Base-by-base conservation (phyloP, 1,140 invertebrate species). In the Dinothrombium tinctorium region DNA sequence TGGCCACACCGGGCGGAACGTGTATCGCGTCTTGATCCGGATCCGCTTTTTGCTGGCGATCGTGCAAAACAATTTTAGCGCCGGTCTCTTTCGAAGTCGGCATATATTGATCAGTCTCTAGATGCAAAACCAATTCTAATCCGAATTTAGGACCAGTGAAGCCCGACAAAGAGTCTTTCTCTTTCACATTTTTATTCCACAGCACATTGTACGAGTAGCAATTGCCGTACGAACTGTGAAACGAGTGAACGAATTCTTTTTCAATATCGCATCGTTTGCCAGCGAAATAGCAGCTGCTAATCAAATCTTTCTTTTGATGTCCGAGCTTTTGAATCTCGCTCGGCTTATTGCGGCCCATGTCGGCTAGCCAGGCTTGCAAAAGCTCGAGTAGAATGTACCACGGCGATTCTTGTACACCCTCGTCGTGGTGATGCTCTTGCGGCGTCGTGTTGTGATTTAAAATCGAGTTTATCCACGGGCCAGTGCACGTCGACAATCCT, bases 41-140 rank as follows among this genome's bases (percentile, higher is more conserved):
- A 37, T 47, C 46, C 9, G 43, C 46, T 15, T 32, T 31, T 23
- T 40, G 26, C 2, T 7, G 20, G 12, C 17, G 15, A 33, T 31
- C 39, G n/a, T 32, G 39, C 6, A 31, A 22, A 1, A 32, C 33
- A 20, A 61, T 49, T 25, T 55, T 49, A 0, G 55, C 50, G 9
- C 58, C 59, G 12, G 40, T 32, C 37, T 54, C 55, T 3, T 48
- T 48, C 7, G 54, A 50, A 11, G 50, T 49, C 0, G 52, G 41
- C 14, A 60, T 50, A 44, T 61, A 61, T 38, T 59, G 48, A 11
- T 49, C 29, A 32, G 57, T 56, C 32, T 61, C 51, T 0, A 60
- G 45, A 41, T 57, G 56, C 20, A 61, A 44, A 33, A 53, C 50
- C 28, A 61, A 25, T 2, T 43, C 44, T 8, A 61, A 43, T 31